Base-by-base conservation (phyloP, 2,888 invertebrate genomes). In the Aphidius colemani region DNA sequence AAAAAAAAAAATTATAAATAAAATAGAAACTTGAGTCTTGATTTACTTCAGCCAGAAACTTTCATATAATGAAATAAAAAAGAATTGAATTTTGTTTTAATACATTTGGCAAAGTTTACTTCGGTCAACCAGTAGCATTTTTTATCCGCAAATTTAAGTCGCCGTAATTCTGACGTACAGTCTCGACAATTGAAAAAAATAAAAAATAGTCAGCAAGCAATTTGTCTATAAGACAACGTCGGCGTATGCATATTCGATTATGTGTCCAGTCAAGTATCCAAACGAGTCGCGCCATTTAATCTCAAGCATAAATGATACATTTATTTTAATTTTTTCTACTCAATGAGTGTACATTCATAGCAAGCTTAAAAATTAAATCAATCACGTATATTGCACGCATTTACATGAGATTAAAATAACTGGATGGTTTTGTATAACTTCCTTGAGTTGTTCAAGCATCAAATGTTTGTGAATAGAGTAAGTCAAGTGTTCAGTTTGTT, bases 381-480 rank as follows among this genome's bases (percentile, higher is more conserved):
- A 67, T 67, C 67, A 67, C 50, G 46, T 55, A 45, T 66, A 43
- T 59, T 44, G 6, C 55, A 44, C 7, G 18, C 53, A 11, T 39
- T 7, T 41, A 13, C 53, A 45, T 53, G 9, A 53, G 58, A 65
- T 65, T 65, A 30, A 62, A 65, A 57, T 65, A 65, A 61, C 61
- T 65, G 49, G 53, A 46, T 65, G 55, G 44, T 48, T 18, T 18
- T 18, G 13, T 44, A 57, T 50, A 57, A 61, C 53, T 61, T 51
- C 64, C 64, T 66, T 61, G 53, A 64, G 61, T 50, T 53, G 53
- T 59, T 57, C 48, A 57, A 63, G 66, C 30, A 65, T 70, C 70
- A 67, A 71, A 70, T 70, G 46, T 60, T 46, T 45, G 30, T 30
- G 5, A 30, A 30, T 30, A 30, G 5, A 30, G 5, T 30, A 30